Base-by-base conservation (phyloP, 2,797 vertebrate genomes). In the Poecilia velifera region DNA sequence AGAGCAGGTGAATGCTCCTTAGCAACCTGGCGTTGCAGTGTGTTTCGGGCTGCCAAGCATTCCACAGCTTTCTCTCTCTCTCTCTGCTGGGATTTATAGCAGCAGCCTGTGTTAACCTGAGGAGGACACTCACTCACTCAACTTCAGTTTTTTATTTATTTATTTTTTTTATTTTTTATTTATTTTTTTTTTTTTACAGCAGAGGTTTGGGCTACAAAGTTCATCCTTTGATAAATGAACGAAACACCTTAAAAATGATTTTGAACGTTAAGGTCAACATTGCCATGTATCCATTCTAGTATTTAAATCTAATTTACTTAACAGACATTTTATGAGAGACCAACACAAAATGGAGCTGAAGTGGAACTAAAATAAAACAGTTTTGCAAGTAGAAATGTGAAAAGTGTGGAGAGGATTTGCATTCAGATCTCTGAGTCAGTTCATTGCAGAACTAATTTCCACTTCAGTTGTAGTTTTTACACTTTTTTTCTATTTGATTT, bases 1-100 rank as follows among this genome's bases (percentile, higher is more conserved):
- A 73, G 81, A 86, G 75, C 79, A 83, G 82, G 85, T 88, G 87
- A 87, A 68, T 2, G 1, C 77, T 84, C 13, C 74, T 31, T 39
- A 76, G 57, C 76, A 87, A 73, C 72, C 79, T 81, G 87, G 77
- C 82, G 70, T 83, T 41, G 75, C 76, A 10, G 36, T 20, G 25
- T 22, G 59, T 45, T 83, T 64, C 13, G 73, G 16, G 45, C 28
- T 74, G 86, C 76, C 20, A 53, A 41, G n/a, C 77, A 83, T 91
- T 90, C 88, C 80, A 75, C 71, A 79, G 36, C 76, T 82, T 76
- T 79, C 66, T 31, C 62, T 55, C 64, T 31, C 64, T 57, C 66
- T 77, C 47, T 66, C 59, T 66, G 25, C 72, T 47, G 22, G n/a
- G 39, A 78, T 66, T 74, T 82, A 46, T 77, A 72, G 74, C 45